Evolutionary conservation across 2,797 vertebrate genomes (phyloP), one percentile per base, ranked within the genome.

Genomic region (Yasuhikotakia modesta): DNA sequence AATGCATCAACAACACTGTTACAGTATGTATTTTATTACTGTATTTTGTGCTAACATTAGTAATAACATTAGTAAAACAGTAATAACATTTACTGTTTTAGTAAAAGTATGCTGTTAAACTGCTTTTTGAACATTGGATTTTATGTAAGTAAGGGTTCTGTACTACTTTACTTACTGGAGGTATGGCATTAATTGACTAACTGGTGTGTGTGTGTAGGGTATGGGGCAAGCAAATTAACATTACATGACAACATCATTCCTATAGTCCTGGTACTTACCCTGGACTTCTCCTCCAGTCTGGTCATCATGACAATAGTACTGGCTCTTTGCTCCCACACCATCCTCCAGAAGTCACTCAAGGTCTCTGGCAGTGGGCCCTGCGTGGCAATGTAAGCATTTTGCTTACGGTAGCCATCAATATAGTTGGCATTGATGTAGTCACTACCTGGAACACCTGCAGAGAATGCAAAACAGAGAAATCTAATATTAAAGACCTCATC

Each of bases 381-480:
- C 0, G 96, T 98, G 70, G 96, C 96, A 0, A 98, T 98, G 92
- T 97, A 98, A 79, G 96, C 97, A 0, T 96, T 98, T 92, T 98
- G 97, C 90, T 97, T 98, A 78, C 95, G 94, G 90, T 98, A 98
- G 65, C 97, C 97, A 0, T 99, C 97, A 0, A 97, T 96, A 88
- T 99, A 99, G 91, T 99, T 99, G 67, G 92, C 93, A 0, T 98
- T 99, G 87, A 97, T 94, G 87, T 99, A 98, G 91, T 97, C 96
- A 0, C 97, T 99, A 27, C 97, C 96, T 2, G 95, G 95, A 61
- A 97, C 94, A 10, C 94, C 97, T 99, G 79, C 16, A 24, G 4
- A 2, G 6, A 35, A 11, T 60, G 58, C 8, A 11, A 4, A 74
- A 12, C 46, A 27, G 0, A 17, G 12, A 32, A 73, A 6, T 10